Conservation (phyloP, 92 coral and sea anemone species). For the Chrysogorgia sp. region DNA sequence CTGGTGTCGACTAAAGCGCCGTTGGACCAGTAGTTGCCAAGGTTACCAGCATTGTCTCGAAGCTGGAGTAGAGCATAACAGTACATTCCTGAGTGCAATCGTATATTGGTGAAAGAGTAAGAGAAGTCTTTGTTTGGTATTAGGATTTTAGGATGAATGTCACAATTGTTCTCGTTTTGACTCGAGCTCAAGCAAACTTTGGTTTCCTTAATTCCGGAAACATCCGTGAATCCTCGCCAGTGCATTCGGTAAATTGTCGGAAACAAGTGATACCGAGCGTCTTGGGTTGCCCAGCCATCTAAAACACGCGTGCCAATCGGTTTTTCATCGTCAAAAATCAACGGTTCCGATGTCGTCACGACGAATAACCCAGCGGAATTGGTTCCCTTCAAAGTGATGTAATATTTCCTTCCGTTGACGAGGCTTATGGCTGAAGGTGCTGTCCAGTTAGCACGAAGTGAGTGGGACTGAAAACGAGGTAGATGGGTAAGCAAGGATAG, state of each 20-base stretch:
- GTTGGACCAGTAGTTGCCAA: conserved; percentile 68
- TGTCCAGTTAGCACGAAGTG: conserved; percentile 82
- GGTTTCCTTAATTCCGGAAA: conserved; percentile 69
- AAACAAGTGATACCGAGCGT: conserved; percentile 75
- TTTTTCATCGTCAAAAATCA: conserved; percentile 76
- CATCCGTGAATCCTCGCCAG: conserved; percentile 82
- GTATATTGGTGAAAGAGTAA: conserved; percentile 68
- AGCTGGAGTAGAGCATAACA: conserved; percentile 76
- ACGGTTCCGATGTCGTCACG: conserved; percentile 70
- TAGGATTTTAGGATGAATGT: conserved; percentile 55
- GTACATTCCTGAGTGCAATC: conserved; percentile 69
- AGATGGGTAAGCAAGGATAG: conserved; percentile 42
- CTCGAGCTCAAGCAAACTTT: conserved; percentile 75
- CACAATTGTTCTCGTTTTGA: conserved; percentile 59
- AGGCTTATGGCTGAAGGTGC: conserved; percentile 35
- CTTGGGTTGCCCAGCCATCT: conserved; percentile 92
- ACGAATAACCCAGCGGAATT: conserved; percentile 82
- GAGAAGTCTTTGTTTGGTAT: conserved; percentile 56
- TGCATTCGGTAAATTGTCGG: conserved; percentile 81
- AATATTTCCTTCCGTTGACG: conserved; percentile 77
- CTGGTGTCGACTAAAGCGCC: conserved; percentile 82
- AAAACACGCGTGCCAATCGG: conserved; percentile 72
- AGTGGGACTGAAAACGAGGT: conserved; percentile 50
- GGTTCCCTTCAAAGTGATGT: conserved; percentile 72
- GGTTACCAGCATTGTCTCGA: conserved; percentile 81